Percentiles rank a stretch among this genome's conserved stretches.
phyloP scores from a whole-genome alignment of 92 coral and sea anemone species.

The Phenganax marumi region DNA sequence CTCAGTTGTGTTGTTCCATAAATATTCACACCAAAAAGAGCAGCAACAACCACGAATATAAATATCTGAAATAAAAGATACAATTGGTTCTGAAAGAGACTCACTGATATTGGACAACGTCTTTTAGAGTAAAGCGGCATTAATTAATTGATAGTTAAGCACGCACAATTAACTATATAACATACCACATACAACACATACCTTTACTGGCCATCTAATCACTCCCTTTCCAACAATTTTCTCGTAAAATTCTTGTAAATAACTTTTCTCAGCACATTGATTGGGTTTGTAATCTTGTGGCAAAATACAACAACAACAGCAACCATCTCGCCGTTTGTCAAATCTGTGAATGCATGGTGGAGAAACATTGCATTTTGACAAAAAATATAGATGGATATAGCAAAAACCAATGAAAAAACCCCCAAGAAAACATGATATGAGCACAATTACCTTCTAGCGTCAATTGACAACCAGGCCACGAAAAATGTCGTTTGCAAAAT shows the following conservation, averaged over 20 bases:
- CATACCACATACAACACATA: slow-evolving; percentile 13
- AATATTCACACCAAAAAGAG: slow-evolving; percentile 76
- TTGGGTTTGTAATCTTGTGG: slow-evolving; percentile 69
- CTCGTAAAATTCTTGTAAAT: slow-evolving; percentile 70
- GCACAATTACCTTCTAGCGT: slow-evolving; percentile 75
- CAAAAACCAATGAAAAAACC: slow-evolving; percentile 1
- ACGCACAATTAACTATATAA: not conserved
- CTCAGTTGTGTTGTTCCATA: slow-evolving; percentile 82
- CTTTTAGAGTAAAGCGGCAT: too few species aligned
- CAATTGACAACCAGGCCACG: slow-evolving; percentile 80
- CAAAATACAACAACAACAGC: slow-evolving; percentile 79
- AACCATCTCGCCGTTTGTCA: slow-evolving; percentile 75
- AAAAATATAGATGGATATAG: not conserved
- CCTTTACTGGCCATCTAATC: slow-evolving; percentile 88
- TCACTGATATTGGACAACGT: too few species aligned
- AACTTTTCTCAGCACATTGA: slow-evolving; percentile 67
- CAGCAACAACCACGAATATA: slow-evolving; percentile 64
- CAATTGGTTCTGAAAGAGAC: not conserved
- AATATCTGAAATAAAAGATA: slow-evolving; percentile 53
- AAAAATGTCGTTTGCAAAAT: slow-evolving; percentile 85
- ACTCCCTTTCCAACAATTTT: slow-evolving; percentile 59
- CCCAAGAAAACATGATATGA: not conserved
- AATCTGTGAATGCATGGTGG: slow-evolving; percentile 47
- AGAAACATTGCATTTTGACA: not conserved
- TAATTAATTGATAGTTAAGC: not conserved